phyloP scores from a whole-genome alignment of 2,888 invertebrate species.

The Morinoia aosen region DNA sequence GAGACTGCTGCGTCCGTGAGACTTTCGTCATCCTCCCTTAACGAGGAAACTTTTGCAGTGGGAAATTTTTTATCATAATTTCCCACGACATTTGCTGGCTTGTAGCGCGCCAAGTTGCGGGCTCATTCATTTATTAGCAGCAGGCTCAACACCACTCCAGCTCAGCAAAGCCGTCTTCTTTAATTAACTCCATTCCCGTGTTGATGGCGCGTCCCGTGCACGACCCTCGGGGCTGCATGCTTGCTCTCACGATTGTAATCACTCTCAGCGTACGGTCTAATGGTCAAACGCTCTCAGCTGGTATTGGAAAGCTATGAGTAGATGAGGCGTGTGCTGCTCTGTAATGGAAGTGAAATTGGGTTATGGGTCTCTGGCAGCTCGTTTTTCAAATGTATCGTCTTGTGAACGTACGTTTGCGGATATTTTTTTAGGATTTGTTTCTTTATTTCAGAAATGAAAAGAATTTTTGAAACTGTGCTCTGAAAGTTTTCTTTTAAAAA shows the following conservation, averaged over 20 bases:
- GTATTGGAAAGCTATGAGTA: neutral
- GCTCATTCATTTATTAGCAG: neutral
- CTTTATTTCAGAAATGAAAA: too few species aligned
- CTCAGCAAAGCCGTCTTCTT: neutral
- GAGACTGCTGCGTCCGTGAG: neutral
- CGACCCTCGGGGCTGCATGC: neutral
- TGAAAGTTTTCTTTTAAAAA: too few species aligned
- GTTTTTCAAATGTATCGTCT: neutral
- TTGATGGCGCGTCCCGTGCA: neutral
- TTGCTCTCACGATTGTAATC: neutral
- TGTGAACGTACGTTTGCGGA: neutral
- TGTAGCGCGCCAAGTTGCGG: neutral
- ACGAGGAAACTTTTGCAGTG: neutral
- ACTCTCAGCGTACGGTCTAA: neutral
- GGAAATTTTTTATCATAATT: neutral
- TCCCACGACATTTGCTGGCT: constrained; percentile 4
- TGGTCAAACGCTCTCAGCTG: neutral
- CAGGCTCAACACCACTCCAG: neutral
- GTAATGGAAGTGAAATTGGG: neutral
- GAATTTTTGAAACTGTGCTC: too few species aligned
- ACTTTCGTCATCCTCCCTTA: constrained; percentile 3
- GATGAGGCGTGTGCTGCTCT: neutral
- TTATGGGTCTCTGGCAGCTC: neutral
- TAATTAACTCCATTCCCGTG: neutral
- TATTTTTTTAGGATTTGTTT: neutral